Evolutionary conservation across 2,113 vertebrate genomes (phyloP), one percentile per base, ranked within the genome.

Genomic region (Podarcis muralis): DNA sequence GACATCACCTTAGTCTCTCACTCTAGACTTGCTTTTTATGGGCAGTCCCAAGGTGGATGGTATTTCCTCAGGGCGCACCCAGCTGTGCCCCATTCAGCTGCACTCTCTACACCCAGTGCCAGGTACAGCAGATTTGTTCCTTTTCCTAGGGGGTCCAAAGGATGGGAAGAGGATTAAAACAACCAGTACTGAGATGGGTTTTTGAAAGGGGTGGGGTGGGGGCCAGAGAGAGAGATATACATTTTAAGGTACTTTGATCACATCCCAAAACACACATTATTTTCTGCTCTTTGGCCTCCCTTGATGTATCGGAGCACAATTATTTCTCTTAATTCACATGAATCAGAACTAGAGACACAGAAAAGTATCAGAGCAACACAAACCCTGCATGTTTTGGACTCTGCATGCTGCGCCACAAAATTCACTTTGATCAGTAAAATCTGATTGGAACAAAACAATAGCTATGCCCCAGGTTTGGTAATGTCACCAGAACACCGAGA

Each of bases 281-380:
- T 87, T 85, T 83, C 85, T 87, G 74, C 23, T 77, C 18, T 8
- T 2, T 81, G 18, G 32, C 53, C 22, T 43, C 12, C 13, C 85
- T 65, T 89, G 68, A 86, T 40, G 66, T 18, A 85, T 40, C 57
- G 43, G 83, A 81, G 65, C 57, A 85, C 65, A 84, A 40, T 20
- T 32, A 57, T 72, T 94, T 92, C 81, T 74, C 12, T 23, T 59
- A 57, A 59, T 75, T 22, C 35, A 76, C 69, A 85, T 62, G 75
- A 20, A 37, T 43, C 69, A 71, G 68, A 37, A 40, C 66, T 65
- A 35, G 85, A 83, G 80, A 85, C 18, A 86, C 15, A 88, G 86
- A 8, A 81, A 48, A 57, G 81, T 86, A 90, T 4, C 6, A 53
- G n/a, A 30, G 66, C 53, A 30, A 53, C 6, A 23, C 9, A 48